Conservation (phyloP, 2,797 vertebrate species). For the Amblyraja radiata region DNA sequence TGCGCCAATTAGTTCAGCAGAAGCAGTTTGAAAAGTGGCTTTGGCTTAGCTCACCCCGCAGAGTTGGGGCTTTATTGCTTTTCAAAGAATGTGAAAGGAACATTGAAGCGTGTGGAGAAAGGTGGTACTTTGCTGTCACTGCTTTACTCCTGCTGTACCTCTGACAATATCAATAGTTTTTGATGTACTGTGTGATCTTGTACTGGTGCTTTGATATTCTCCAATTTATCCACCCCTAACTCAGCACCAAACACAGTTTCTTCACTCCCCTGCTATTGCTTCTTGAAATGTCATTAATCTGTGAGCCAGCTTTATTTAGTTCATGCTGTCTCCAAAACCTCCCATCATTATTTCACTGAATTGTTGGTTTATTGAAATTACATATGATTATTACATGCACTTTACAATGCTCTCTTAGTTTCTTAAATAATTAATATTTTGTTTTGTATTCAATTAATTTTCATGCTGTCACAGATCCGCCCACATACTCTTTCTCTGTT, state of each 20-base stretch:
- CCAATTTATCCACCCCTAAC: background rate
- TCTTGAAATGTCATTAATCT: background rate
- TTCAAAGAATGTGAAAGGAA: background rate
- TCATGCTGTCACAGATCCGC: background rate
- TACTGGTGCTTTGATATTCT: background rate
- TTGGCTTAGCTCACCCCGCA: background rate
- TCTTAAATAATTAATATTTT: slow-evolving; percentile 28
- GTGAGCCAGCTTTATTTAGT: background rate
- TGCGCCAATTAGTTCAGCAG: background rate
- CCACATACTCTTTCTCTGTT: background rate
- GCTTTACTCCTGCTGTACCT: background rate
- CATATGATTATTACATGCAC: background rate
- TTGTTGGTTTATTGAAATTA: background rate
- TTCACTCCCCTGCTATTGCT: background rate
- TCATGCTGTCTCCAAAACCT: background rate
- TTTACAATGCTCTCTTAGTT: background rate
- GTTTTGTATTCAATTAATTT: background rate
- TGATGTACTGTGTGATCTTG: background rate
- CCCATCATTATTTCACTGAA: background rate
- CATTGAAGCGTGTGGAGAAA: background rate
- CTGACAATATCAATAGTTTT: background rate
- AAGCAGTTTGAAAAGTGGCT: background rate
- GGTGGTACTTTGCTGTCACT: background rate
- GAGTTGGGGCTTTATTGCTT: background rate
- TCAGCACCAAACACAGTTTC: background rate